Base-by-base conservation (phyloP, 1,140 invertebrate genomes). In the Penaeus chinensis region DNA sequence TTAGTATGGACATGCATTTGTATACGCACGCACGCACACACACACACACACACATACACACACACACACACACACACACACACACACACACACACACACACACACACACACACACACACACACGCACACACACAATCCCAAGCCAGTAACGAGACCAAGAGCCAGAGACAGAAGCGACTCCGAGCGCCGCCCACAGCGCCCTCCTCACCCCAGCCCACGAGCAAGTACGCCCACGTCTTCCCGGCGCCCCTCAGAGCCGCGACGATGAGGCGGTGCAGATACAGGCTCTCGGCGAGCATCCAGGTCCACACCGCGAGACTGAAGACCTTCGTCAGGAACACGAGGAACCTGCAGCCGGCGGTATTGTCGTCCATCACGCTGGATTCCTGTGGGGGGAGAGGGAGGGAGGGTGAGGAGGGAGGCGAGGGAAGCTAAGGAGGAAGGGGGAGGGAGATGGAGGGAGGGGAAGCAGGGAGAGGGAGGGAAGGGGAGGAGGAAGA, bases 271-370 rank as follows among this genome's bases (percentile, higher is more conserved):
- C 94, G 92, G 85, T 95, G 94, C 11, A 94, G 91, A 90, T 94
- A 94, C 42, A 94, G 91, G 2, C 93, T 94, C 89, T 94, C 94
- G 0, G 94, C 91, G n/a, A 94, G 89, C 94, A 95, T 94, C 89
- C 93, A 94, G 0, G 93, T 92, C 90, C 94, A 95, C 5, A 94
- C 93, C 0, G 92, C 92, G 89, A 93, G 93, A 7, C 91, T 93
- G 0, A 93, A 92, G 0, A 92, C 80, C 37, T 93, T 92, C 82
- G 94, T 93, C 0, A 93, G 89, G 32, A 93, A 91, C 1, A 93
- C 92, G n/a, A 94, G 90, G 3, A 93, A 66, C 32, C 93, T 92
- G 84, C 94, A 95, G 3, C 32, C 92, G 10, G 90, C 90, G 0
- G 92, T 91, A 88, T 94, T 93, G 0, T 90, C 86, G 0, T 92